Percentiles rank a stretch among this genome's conserved stretches.
Evolutionary conservation across 1,140 invertebrate genomes (phyloP).

Genomic region (Scaptomyza graminum): DNA sequence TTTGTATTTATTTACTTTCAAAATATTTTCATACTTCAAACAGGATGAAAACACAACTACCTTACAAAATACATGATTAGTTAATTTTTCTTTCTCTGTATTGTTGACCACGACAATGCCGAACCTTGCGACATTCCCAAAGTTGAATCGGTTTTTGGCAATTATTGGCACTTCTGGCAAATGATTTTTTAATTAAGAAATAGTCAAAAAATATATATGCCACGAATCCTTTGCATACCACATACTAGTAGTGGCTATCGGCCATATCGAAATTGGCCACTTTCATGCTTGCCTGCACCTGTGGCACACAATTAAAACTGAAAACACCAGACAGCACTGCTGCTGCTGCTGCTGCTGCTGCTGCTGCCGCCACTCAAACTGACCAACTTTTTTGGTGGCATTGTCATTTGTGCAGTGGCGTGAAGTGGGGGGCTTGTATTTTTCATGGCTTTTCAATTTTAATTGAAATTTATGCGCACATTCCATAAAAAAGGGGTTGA

Average conservation of each 20-base stretch:
- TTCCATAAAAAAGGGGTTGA: constrained; percentile 47
- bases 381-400: constrained; percentile 29
- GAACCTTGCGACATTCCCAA: constrained; percentile 12
- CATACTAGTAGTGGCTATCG: no score
- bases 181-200: constrained; percentile 72
- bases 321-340: constrained; percentile 11
- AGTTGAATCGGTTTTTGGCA: constrained; percentile 60
- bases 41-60: no score
- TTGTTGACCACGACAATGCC: background rate
- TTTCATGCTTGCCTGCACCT: constrained; percentile 74
- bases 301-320: constrained; percentile 62
- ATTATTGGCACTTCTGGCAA: constrained; percentile 55
- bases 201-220: constrained; percentile 27
- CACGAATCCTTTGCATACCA: constrained; percentile 6
- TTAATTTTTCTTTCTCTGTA: background rate
- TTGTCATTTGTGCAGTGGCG: constrained; percentile 23
- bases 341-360: no score
- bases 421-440: constrained; percentile 35
- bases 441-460: constrained; percentile 81
- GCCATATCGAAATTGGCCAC: constrained; percentile 40
- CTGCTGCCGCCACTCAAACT: constrained; percentile 8
- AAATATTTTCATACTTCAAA: no score
- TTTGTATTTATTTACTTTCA: no score
- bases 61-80: no score
- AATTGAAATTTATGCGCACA: constrained; percentile 79